Evolutionary conservation across 2,113 vertebrate species (phyloP).

Genomic region (Dermatemys mawii): DNA sequence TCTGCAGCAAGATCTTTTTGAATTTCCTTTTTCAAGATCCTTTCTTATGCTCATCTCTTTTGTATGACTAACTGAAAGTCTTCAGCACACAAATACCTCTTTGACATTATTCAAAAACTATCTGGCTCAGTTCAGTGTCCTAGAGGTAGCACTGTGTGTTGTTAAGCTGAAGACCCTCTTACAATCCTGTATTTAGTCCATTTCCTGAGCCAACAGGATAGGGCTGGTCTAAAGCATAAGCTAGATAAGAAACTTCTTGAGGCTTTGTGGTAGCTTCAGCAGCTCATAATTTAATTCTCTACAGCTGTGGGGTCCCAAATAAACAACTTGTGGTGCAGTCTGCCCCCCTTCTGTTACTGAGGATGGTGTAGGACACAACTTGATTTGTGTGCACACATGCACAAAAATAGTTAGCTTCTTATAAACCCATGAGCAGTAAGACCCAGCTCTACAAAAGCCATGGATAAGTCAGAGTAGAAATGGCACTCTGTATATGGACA

Average conservation of each 20-base stretch:
- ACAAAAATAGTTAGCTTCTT: neutral
- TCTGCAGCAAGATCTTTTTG: neutral
- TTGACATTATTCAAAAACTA: neutral
- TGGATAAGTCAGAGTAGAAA: neutral
- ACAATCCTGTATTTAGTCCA: conserved; percentile 10
- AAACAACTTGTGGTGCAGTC: rapidly evolving
- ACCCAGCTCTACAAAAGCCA: neutral
- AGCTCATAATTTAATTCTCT: neutral
- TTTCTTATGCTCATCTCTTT: neutral
- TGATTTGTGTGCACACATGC: rapidly evolving
- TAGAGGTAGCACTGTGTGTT: neutral
- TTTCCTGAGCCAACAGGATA: neutral
- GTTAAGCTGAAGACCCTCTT: neutral
- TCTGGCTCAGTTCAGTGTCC: neutral
- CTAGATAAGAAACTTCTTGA: conserved; percentile 40
- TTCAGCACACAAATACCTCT: neutral
- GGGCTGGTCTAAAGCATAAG: neutral
- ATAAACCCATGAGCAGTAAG: neutral
- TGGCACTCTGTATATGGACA: rapidly evolving
- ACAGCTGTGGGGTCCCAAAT: neutral
- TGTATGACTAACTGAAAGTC: neutral
- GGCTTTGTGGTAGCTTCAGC: neutral
- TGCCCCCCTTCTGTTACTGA: rapidly evolving
- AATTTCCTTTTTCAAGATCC: neutral
- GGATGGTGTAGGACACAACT: neutral